phyloP scores from a whole-genome alignment of 2,888 invertebrate genomes.

The Eupithecia pulchellata region DNA sequence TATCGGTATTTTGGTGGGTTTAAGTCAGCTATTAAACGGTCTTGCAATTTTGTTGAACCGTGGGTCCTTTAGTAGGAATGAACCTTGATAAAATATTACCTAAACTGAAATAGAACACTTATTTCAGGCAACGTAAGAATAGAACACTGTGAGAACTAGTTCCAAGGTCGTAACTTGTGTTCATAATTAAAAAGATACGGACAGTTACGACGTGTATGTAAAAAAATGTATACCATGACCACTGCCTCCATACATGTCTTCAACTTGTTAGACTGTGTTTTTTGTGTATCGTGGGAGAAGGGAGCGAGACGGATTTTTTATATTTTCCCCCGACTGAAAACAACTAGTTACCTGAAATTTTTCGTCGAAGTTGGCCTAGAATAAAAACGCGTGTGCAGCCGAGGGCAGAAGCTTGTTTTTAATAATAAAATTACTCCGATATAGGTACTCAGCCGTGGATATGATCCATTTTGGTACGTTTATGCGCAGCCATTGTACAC shows the following conservation, averaged over 20 bases:
- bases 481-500: neutral
- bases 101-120: too few relatives aligned
- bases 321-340: neutral
- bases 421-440: neutral
- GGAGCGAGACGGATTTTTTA: neutral
- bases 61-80: neutral
- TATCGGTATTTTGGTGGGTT: slow-evolving; percentile 41
- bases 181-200: too few relatives aligned
- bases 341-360: neutral
- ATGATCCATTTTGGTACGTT: neutral
- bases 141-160: neutral
- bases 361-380: neutral
- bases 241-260: neutral
- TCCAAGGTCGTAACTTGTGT: too few relatives aligned
- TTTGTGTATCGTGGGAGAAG: neutral
- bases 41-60: neutral
- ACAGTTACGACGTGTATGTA: too few relatives aligned
- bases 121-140: neutral
- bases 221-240: neutral
- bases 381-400: neutral
- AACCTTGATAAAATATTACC: too few relatives aligned
- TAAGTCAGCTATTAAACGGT: neutral
- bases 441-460: neutral
- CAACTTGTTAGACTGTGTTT: neutral
- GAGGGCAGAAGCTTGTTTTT: neutral